Evolutionary conservation across 2,113 vertebrate species (phyloP), one percentile per base, ranked within the genome.

Genomic region (Pachycephala philippinensis): DNA sequence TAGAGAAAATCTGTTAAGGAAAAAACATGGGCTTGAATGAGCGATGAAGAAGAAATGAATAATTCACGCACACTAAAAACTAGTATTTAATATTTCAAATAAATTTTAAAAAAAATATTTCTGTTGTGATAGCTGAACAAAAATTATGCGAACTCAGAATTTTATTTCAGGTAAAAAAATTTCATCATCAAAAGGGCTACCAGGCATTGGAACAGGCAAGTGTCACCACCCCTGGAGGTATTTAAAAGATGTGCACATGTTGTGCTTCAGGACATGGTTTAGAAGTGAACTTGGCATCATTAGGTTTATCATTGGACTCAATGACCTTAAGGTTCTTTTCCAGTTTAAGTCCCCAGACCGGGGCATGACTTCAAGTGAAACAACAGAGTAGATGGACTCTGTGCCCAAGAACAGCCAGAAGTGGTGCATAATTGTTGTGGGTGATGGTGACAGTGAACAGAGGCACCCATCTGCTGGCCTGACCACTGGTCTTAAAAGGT

Each of bases 371-470:
- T 40, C 11, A 68, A 39, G 27, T 17, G 19, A 57, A 78, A 47
- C 11, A 37, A 64, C 4, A 24, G 19, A 44, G 44, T 24, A 24
- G 44, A 28, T 5, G 3, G 40, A 60, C 6, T 31, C 22, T 17
- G 30, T 24, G 30, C 18, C 30, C 31, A 53, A 49, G n/a, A 80
- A 47, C 15, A 47, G 8, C 3, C 9, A 13, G 20, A 85, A 53
- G 15, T 18, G 27, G 35, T 9, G 26, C 27, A 8, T 33, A 39
- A 80, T 9, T 15, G 3, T 2, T 33, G 24, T 8, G 13, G 24
- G 17, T 27, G 24, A 79, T 0, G 1, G 13, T 9, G 35, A 27
- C 8, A 10, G 22, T 1, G 0, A 40, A 56, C 22, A 80, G 53
- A 68, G 47, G 22, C 27, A 54, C 4, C 18, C 15, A 30, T 37